Evolutionary conservation across 2,113 vertebrate species (phyloP).

Genomic region (Etheostoma spectabile): DNA sequence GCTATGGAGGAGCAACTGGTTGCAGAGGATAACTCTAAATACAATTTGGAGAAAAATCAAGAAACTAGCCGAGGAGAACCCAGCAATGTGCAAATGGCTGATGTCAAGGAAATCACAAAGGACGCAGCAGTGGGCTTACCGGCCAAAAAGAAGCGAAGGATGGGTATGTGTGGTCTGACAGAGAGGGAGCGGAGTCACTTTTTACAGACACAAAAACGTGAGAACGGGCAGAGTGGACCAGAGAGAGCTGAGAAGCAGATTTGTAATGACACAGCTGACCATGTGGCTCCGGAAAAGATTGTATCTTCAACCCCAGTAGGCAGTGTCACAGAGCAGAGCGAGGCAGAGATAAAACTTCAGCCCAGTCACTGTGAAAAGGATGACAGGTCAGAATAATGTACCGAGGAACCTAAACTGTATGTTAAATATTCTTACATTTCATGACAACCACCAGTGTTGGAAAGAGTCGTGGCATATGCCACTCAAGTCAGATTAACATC

Average conservation of each 20-base stretch:
- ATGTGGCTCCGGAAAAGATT: slow-evolving; percentile 12
- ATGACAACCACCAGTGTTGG: neutral
- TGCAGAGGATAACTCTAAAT: neutral
- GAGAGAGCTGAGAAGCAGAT: slow-evolving; percentile 2
- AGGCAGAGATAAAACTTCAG: slow-evolving; percentile 12
- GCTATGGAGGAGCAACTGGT: slow-evolving; percentile 5
- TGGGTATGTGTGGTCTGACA: slow-evolving; percentile 77
- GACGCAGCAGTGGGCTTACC: slow-evolving; percentile 21
- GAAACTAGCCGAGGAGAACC: slow-evolving; percentile 4
- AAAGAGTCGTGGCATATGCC: neutral
- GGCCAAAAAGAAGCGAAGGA: slow-evolving; percentile 74
- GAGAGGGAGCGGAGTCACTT: slow-evolving; percentile 53
- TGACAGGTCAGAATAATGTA: slow-evolving; percentile 48
- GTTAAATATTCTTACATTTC: neutral
- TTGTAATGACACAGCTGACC: neutral
- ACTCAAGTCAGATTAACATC: neutral
- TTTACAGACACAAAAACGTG: slow-evolving; percentile 38
- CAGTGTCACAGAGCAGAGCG: neutral
- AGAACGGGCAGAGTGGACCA: neutral
- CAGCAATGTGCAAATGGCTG: neutral
- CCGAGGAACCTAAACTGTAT: neutral
- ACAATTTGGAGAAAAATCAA: slow-evolving; percentile 32
- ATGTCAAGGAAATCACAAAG: slow-evolving; percentile 25
- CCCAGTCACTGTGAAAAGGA: slow-evolving; percentile 1
- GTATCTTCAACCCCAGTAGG: neutral